phyloP scores from a whole-genome alignment of 2,797 vertebrate species.

The Tenualosa thibaudeaui region DNA sequence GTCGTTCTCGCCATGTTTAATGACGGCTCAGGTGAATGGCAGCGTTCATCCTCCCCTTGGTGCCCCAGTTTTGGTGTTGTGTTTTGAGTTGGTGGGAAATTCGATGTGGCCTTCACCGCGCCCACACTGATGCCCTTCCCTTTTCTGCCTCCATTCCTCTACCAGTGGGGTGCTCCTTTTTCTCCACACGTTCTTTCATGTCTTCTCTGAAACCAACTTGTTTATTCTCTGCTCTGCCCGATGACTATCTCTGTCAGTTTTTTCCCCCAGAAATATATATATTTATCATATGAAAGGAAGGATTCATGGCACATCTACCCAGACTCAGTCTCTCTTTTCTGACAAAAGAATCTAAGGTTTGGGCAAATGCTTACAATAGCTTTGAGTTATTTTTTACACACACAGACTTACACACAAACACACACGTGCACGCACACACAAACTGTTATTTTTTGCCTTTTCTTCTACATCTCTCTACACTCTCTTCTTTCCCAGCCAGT shows the following conservation, averaged over 20 bases:
- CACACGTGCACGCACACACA: background rate
- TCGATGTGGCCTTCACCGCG: conserved; percentile 56
- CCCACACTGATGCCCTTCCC: conserved; percentile 69
- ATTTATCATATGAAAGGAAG: conserved; percentile 68
- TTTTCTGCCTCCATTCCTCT: conserved; percentile 64
- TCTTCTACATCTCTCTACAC: conserved; percentile 43
- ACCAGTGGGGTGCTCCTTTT: conserved; percentile 67
- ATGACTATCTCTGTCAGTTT: conserved; percentile 69
- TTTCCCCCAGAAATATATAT: conserved; percentile 31
- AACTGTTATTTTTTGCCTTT: background rate
- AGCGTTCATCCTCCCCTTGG: conserved; percentile 55
- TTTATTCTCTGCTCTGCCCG: conserved; percentile 68
- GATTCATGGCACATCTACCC: conserved; percentile 74
- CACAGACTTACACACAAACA: background rate
- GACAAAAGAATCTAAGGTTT: conserved; percentile 65
- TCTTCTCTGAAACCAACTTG: conserved; percentile 72
- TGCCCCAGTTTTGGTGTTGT: conserved; percentile 59
- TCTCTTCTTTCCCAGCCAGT: conserved; percentile 57
- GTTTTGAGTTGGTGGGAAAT: conserved; percentile 63
- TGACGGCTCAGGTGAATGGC: conserved; percentile 28
- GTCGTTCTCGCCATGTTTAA: background rate
- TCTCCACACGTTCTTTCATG: conserved; percentile 69
- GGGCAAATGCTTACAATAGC: conserved; percentile 74
- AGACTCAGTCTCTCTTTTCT: conserved; percentile 63
- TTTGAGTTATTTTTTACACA: conserved; percentile 64